Evolutionary conservation across 92 coral and sea anemone genomes (phyloP).

Genomic region (Epizoanthus illoricatus): DNA sequence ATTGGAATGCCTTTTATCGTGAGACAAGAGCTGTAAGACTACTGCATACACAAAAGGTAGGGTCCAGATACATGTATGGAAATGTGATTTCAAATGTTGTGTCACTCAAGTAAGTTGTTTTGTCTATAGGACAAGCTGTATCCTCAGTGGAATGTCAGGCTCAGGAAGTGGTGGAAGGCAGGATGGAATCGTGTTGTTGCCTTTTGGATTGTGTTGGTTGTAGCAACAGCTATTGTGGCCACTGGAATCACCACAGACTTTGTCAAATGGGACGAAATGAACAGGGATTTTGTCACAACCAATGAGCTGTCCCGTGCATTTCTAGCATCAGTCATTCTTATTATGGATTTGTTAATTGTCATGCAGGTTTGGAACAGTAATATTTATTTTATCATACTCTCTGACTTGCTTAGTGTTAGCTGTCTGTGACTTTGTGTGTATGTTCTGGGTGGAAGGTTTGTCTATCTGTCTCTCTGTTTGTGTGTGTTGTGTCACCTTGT

Average conservation of each 20-base stretch:
- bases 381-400: neutral
- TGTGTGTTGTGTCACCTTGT: too few relatives aligned
- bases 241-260: constrained; percentile 88
- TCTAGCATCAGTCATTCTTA: constrained; percentile 84
- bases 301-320: constrained; percentile 97
- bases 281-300: constrained; percentile 88
- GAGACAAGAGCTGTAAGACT: too few relatives aligned
- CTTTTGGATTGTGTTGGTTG: constrained; percentile 89
- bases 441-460: too few relatives aligned
- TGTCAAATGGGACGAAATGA: constrained; percentile 80
- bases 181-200: constrained; percentile 88
- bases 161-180: constrained; percentile 83
- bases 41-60: too few relatives aligned
- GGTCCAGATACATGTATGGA: too few relatives aligned
- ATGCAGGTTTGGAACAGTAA: constrained; percentile 76
- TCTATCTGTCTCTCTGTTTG: too few relatives aligned
- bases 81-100: neutral
- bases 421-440: too few relatives aligned
- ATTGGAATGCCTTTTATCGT: too few relatives aligned
- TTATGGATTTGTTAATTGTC: constrained; percentile 86
- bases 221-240: constrained; percentile 85
- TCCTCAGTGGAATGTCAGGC: constrained; percentile 82
- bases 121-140: constrained; percentile 82
- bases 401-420: too few relatives aligned
- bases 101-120: neutral